Percentiles rank a stretch among this genome's conserved stretches.
These are phyloP conservation scores for Dipus sagitta DNA, from an alignment of 2,797 vertebrate species.

Conservation along the genomic window DNA sequence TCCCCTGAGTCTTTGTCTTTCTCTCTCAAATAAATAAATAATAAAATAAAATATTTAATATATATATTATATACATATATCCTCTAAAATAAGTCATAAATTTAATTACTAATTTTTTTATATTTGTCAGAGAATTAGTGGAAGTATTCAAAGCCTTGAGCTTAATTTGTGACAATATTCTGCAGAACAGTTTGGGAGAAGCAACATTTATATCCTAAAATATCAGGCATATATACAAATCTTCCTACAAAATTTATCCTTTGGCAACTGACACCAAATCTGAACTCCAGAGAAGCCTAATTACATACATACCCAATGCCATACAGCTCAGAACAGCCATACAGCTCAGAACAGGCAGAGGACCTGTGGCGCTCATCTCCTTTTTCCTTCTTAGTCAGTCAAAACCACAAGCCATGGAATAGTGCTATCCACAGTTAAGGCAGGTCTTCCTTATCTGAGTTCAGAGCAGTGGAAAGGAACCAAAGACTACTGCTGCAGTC, in stretches of 20 bases:
- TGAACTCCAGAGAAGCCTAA: background rate
- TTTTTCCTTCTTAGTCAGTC: no score
- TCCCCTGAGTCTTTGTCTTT: no score
- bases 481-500: background rate
- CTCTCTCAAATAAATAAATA: no score
- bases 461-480: background rate
- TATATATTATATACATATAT: no score
- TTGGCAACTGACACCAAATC: background rate
- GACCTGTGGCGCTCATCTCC: no score
- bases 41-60: no score
- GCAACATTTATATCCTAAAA: background rate
- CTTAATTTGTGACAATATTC: background rate
- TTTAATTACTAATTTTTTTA: background rate
- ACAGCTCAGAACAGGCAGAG: no score
- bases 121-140: background rate
- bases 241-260: background rate
- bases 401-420: no score
- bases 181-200: background rate
- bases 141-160: background rate
- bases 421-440: no score
- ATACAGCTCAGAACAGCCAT: background rate
- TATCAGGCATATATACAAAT: background rate
- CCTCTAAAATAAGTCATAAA: background rate
- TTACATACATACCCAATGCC: background rate
- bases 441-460: background rate